Evolutionary conservation across 2,888 invertebrate species (phyloP), one percentile per base, ranked within the genome.

Genomic region (Nebria salina): DNA sequence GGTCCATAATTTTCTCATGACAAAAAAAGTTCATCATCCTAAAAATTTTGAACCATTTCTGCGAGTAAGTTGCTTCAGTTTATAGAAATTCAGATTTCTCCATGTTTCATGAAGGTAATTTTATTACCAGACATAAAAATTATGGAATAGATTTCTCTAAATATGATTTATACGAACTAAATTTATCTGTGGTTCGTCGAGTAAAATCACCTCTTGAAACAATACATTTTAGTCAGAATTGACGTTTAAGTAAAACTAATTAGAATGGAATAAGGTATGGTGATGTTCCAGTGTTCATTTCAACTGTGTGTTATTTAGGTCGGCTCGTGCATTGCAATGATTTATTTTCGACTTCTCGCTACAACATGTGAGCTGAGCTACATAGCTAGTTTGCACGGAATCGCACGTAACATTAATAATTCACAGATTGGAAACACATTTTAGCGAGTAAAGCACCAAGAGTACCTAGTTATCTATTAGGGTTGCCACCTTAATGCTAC

Each of bases 391-490:
- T 54, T 54, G 54, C 54, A 54, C 54, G 54, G 54, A 54, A 54
- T 54, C 54, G 54, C 54, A 54, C 54, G 54, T 54, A 54, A 54
- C 54, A 54, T 54, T 54, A 54, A 54, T 54, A 54, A 54, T 54
- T 54, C 8, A 7, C 7, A 54, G 54, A 54, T 54, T 54, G 54
- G 54, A 54, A 54, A 54, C 13, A 54, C 54, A 54, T 54, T 54
- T 54, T 54, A 54, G 54, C 8, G 8, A 13, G 54, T 54, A 54
- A 54, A 54, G 54, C 54, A 54, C 13, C 54, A 54, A 43, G 54
- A 8, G 13, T 54, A 7, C 54, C 54, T 54, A 54, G 54, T 54
- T 54, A 54, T 54, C 54, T 54, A 54, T 54, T 54, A 54, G 54
- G 54, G 54, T 54, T 54, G 7, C 54, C 54, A 54, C 54, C 54